Conservation (phyloP, 2,113 vertebrate species). For the Maylandia zebra region DNA sequence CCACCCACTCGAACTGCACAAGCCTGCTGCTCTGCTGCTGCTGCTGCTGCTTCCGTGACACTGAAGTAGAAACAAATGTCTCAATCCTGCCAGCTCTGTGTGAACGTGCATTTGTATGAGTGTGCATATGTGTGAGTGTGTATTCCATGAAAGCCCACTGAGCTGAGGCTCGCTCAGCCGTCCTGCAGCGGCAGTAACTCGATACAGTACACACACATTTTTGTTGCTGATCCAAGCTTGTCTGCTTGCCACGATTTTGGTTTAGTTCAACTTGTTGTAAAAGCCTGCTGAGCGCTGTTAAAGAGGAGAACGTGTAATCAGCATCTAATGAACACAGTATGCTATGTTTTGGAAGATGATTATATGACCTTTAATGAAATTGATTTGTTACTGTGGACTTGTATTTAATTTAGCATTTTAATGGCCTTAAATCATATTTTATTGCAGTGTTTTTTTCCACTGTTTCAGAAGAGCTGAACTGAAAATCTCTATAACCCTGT, state of each 20-base stretch:
- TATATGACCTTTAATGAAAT: neutral
- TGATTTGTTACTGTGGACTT: constrained; percentile 10
- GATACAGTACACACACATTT: constrained; percentile 62
- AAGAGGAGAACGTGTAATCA: constrained; percentile 39
- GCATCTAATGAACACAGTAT: constrained; percentile 36
- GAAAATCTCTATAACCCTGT: neutral
- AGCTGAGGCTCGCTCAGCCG: constrained; percentile 57
- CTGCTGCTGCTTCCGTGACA: constrained; percentile 57
- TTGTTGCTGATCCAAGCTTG: constrained; percentile 63
- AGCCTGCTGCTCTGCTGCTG: constrained; percentile 8
- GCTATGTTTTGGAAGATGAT: constrained; percentile 3
- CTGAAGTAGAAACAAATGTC: constrained; percentile 51
- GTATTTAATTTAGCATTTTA: constrained; percentile 1
- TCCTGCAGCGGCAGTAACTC: constrained; percentile 58
- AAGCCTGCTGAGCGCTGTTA: constrained; percentile 32
- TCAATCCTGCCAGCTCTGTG: constrained; percentile 31
- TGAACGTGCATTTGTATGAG: neutral
- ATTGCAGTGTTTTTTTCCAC: neutral
- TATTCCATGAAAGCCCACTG: constrained; percentile 27
- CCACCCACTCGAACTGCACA: constrained; percentile 19
- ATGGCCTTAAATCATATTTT: neutral
- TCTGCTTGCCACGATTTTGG: constrained; percentile 49
- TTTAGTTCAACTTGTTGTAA: constrained; percentile 53
- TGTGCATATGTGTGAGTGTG: neutral
- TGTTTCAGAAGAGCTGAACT: neutral